Percentiles rank a stretch among this genome's conserved stretches.
Evolutionary conservation across 2,113 vertebrate species (phyloP).

Genomic region (Elgaria multicarinata): DNA sequence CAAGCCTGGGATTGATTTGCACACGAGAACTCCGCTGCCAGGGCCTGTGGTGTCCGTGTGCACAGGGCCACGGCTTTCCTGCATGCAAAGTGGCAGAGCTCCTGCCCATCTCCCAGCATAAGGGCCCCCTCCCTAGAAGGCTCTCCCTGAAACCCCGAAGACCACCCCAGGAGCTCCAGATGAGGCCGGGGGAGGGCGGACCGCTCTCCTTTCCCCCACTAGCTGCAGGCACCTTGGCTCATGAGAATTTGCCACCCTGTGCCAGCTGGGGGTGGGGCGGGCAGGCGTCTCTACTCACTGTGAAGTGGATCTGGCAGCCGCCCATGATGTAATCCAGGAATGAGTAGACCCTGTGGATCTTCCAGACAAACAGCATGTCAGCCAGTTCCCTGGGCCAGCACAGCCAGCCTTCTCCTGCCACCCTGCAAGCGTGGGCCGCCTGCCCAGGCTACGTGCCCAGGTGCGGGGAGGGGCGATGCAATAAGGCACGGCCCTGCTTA

Average conservation of each 20-base stretch:
- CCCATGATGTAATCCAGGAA: constrained; percentile 99
- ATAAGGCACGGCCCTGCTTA: neutral
- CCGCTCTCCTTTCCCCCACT: accelerated
- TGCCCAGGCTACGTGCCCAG: neutral
- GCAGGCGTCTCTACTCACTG: constrained; percentile 78
- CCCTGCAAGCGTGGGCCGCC: neutral
- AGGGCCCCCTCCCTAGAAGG: neutral
- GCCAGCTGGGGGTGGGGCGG: neutral
- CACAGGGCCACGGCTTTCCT: no score
- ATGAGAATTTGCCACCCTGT: neutral
- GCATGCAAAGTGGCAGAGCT: neutral
- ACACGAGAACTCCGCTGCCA: neutral
- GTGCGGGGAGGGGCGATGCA: no score
- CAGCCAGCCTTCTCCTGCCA: accelerated
- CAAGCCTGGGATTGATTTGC: neutral
- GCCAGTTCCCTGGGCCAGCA: neutral
- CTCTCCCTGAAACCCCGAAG: neutral
- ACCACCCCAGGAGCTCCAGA: neutral
- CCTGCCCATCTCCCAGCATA: neutral
- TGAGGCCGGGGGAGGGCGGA: no score
- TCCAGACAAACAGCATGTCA: constrained; percentile 33
- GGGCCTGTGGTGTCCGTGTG: neutral
- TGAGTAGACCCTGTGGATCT: constrained; percentile 94
- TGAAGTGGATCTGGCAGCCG: constrained; percentile 97
- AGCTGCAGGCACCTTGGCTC: accelerated